These are phyloP conservation scores for Octopus sinensis DNA, from an alignment of 1,140 invertebrate species.

Conservation along the genomic window DNA sequence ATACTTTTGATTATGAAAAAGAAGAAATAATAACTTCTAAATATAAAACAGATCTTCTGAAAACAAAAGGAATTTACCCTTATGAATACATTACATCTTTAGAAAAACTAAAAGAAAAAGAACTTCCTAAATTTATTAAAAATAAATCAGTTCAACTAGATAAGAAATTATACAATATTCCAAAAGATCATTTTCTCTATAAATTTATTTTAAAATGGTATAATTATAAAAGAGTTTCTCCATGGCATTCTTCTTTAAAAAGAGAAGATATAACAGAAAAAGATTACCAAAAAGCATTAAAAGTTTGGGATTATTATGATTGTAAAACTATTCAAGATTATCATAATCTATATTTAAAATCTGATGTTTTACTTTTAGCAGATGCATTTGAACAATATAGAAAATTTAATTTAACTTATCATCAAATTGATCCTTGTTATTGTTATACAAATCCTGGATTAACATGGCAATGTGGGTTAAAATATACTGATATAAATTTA, in stretches of 20 bases:
- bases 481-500: constrained; percentile 32
- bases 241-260: constrained; percentile 23
- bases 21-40: constrained; percentile 11
- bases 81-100: constrained; percentile 43
- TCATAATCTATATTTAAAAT: constrained; percentile 17
- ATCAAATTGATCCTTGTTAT: constrained; percentile 36
- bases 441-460: constrained; percentile 41
- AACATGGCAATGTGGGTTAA: constrained; percentile 37
- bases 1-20: constrained; percentile 1
- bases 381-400: constrained; percentile 59
- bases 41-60: constrained; percentile 23
- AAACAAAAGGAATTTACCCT: constrained; percentile 37
- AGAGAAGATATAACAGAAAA: constrained; percentile 17
- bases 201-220: constrained; percentile 1
- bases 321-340: constrained; percentile 27
- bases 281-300: constrained; percentile 21
- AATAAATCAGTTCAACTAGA: neutral
- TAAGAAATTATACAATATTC: constrained; percentile 4
- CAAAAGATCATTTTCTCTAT: neutral
- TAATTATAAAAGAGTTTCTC: constrained; percentile 1
- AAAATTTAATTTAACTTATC: constrained; percentile 29
- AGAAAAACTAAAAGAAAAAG: constrained; percentile 36
- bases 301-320: constrained; percentile 20
- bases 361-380: constrained; percentile 13
- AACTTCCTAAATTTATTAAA: constrained; percentile 33